Conservation (phyloP, 2,797 vertebrate species). For the Salarias fasciatus region DNA sequence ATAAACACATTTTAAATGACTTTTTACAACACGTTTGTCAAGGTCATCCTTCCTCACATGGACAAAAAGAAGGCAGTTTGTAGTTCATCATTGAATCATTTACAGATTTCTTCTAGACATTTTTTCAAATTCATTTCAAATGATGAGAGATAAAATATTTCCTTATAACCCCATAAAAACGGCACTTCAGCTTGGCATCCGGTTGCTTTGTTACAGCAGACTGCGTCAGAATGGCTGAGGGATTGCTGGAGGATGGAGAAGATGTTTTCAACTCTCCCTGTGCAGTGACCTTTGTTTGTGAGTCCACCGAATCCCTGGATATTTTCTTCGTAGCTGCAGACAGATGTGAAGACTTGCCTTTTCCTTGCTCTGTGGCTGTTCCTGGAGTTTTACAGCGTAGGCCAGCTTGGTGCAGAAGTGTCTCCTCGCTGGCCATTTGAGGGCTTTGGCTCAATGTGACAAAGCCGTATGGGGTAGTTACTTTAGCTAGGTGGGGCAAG, state of each 20-base stretch:
- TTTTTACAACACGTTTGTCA: too few relatives aligned
- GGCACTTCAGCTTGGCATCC: conserved; percentile 57
- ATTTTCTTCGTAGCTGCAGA: conserved; percentile 25
- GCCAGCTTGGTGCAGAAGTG: conserved; percentile 79
- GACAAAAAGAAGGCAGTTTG: too few relatives aligned
- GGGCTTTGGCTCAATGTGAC: conserved; percentile 85
- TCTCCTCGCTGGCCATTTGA: conserved; percentile 85
- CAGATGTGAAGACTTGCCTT: conserved; percentile 16
- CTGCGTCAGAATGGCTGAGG: conserved; percentile 12
- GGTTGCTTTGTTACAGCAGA: conserved; percentile 25
- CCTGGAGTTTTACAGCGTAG: conserved; percentile 37
- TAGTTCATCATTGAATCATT: too few relatives aligned
- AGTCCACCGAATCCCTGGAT: conserved; percentile 32
- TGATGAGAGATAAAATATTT: conserved; percentile 67
- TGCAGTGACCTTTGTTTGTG: conserved; percentile 8
- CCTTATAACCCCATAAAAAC: conserved; percentile 67
- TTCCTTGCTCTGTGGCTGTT: conserved; percentile 25
- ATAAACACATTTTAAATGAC: too few relatives aligned
- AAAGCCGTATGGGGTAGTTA: conserved; percentile 85
- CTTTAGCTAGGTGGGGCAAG: conserved; percentile 84
- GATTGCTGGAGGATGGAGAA: not conserved
- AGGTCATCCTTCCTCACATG: too few relatives aligned
- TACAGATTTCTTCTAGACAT: too few relatives aligned
- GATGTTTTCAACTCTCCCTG: conserved; percentile 12
- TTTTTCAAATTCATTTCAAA: conserved; percentile 3